Evolutionary conservation across 2,113 vertebrate species (phyloP).

Genomic region (Tyto alba): DNA sequence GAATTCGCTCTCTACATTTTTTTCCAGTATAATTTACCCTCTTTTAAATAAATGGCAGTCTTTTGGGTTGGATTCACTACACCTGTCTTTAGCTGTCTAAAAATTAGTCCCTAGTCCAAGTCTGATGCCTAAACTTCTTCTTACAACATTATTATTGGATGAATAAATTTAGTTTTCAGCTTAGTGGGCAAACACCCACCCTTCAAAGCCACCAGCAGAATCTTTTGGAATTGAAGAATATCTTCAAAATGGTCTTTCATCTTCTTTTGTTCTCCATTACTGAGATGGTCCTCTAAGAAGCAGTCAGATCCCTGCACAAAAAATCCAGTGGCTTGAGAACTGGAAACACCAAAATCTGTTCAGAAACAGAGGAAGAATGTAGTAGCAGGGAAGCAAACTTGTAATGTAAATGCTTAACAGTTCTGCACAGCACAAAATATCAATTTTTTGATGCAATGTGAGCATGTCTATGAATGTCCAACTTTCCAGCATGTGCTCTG

Average conservation of each 20-base stretch:
- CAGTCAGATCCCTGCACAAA: neutral
- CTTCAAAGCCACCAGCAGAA: neutral
- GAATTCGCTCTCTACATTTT: neutral
- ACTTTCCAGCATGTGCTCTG: neutral
- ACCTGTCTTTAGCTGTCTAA: neutral
- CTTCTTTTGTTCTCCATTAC: neutral
- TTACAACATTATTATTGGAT: neutral
- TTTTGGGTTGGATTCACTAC: neutral
- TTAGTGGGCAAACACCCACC: neutral
- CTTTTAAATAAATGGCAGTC: neutral
- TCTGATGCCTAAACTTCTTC: neutral
- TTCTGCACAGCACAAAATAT: neutral
- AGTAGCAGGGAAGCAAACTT: neutral
- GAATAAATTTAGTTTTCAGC: neutral
- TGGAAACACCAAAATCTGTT: neutral
- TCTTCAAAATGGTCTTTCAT: neutral
- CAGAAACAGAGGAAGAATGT: neutral
- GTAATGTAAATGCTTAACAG: neutral
- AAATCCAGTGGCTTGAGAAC: neutral
- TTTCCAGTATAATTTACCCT: neutral
- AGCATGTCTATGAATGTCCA: neutral
- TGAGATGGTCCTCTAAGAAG: neutral
- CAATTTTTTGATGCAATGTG: neutral
- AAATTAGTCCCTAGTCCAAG: neutral
- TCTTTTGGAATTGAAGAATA: neutral